Evolutionary conservation across 2,888 invertebrate species (phyloP).

Genomic region (Ichneumoninae sp.): DNA sequence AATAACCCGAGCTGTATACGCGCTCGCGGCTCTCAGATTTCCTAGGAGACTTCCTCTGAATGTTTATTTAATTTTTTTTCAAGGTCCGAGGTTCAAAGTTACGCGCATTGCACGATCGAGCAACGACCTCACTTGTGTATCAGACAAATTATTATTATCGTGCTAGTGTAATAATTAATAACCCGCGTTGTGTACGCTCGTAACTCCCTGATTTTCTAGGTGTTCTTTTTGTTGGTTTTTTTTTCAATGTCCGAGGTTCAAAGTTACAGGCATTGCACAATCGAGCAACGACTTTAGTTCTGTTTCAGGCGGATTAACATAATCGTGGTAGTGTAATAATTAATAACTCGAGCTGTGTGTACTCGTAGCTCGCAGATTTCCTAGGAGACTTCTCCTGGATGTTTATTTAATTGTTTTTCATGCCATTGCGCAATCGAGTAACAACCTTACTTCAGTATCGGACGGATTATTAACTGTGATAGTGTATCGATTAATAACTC

Average conservation of each 20-base stretch:
- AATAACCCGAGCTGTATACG: not conserved
- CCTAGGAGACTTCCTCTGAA: not conserved
- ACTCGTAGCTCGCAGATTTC: not conserved
- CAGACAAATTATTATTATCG: not conserved
- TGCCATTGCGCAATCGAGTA: not conserved
- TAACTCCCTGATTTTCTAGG: no score
- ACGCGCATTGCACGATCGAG: not conserved
- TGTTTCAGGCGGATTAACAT: not conserved
- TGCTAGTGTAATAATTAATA: not conserved
- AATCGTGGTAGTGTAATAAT: not conserved
- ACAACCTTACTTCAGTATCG: not conserved
- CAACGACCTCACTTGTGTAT: constrained; percentile 15
- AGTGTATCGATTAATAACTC: not conserved
- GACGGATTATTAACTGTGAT: not conserved
- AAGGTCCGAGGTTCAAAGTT: constrained; percentile 22
- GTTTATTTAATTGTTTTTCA: not conserved
- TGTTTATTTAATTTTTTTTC: not conserved
- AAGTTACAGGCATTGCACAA: not conserved
- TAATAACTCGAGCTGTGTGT: not conserved
- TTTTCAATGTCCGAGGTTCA: constrained; percentile 14
- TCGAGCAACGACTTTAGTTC: constrained; percentile 15
- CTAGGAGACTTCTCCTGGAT: not conserved
- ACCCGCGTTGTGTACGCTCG: no score
- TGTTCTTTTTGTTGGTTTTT: no score
- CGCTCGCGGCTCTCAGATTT: constrained; percentile 1